Evolutionary conservation across 2,888 invertebrate genomes (phyloP).

Genomic region (Platycheirus rosarum): DNA sequence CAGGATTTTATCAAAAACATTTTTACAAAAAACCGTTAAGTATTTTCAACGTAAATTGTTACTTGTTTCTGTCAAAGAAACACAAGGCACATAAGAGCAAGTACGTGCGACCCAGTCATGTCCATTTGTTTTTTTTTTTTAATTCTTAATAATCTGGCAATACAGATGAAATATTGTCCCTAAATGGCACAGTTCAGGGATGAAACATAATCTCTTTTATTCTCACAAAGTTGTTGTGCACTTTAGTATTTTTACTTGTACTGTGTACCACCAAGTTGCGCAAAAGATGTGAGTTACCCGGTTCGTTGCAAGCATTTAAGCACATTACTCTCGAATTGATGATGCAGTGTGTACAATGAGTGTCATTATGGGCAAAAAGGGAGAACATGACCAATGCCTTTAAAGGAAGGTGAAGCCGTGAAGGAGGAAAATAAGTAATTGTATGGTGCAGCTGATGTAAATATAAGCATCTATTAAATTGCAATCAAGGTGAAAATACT

Average conservation of each 20-base stretch:
- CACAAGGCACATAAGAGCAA: no score
- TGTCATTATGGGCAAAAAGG: background rate
- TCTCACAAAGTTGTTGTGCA: constrained; percentile 12
- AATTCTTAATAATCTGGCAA: constrained; percentile 10
- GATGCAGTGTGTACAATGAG: constrained; percentile 9
- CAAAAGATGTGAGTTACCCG: background rate
- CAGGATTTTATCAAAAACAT: no score
- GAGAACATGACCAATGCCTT: no score
- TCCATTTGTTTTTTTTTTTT: background rate
- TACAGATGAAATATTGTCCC: no score
- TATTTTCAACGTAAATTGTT: no score
- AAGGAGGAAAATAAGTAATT: background rate
- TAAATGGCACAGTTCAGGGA: background rate
- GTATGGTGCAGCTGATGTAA: background rate
- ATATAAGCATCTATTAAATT: background rate
- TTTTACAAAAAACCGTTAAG: no score
- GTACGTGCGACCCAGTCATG: no score
- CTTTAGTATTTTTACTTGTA: background rate
- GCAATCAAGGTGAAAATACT: no score
- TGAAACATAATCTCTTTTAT: constrained; percentile 20
- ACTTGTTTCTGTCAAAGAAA: no score
- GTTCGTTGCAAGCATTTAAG: constrained; percentile 11
- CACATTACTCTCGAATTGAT: background rate
- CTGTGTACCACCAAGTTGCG: background rate
- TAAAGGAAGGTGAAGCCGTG: background rate